These are phyloP conservation scores for Eurypyga helias DNA, from an alignment of 2,113 vertebrate genomes.

Conservation along the genomic window DNA sequence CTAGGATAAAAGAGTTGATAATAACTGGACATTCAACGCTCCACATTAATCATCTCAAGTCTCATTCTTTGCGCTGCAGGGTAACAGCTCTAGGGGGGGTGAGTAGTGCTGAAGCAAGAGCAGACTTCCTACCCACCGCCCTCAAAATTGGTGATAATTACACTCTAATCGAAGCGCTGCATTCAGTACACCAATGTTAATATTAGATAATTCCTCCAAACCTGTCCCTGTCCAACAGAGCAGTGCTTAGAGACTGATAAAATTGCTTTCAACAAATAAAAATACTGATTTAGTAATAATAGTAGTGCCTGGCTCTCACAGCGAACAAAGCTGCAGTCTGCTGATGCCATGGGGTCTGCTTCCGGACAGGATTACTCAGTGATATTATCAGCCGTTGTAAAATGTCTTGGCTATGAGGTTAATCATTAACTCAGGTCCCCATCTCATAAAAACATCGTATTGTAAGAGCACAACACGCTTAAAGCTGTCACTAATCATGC, in stretches of 20 bases:
- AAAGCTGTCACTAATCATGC: not conserved
- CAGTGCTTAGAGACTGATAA: not conserved
- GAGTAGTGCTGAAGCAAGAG: not conserved
- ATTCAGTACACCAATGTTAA: not conserved
- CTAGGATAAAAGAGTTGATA: not conserved
- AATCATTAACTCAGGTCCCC: conserved; percentile 69
- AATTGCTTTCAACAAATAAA: not conserved
- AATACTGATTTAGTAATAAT: not conserved
- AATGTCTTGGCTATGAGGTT: conserved; percentile 43
- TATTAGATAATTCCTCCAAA: not conserved
- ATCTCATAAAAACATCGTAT: conserved; percentile 17
- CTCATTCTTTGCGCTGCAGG: not conserved
- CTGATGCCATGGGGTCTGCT: conserved; percentile 8
- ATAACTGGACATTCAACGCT: not conserved
- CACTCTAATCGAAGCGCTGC: not conserved
- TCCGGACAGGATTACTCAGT: not conserved
- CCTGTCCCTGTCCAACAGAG: not conserved
- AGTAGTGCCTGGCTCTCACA: not conserved
- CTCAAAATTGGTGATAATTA: not conserved
- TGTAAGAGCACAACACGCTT: not conserved
- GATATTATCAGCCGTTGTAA: conserved; percentile 54
- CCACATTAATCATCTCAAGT: not conserved
- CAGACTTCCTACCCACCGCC: not conserved
- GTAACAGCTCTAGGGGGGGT: not conserved
- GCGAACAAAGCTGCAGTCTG: not conserved